phyloP scores from a whole-genome alignment of 1,140 invertebrate species.

The Sesamia nonagrioides region DNA sequence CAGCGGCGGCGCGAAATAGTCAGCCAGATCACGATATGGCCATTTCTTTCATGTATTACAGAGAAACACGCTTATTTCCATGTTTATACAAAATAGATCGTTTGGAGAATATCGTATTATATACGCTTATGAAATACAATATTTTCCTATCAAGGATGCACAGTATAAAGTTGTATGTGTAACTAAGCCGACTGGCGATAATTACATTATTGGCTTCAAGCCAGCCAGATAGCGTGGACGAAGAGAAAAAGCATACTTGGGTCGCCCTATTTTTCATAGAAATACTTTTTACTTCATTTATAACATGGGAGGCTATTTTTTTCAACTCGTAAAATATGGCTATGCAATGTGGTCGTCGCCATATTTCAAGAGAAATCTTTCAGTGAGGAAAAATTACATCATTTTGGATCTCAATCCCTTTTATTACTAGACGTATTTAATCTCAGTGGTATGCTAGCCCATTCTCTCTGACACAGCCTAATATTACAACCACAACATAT shows the following conservation, averaged over 20 bases:
- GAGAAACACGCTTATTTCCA: no score
- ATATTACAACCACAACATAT: background rate
- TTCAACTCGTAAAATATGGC: background rate
- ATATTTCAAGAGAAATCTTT: background rate
- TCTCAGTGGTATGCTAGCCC: background rate
- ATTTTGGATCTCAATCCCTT: background rate
- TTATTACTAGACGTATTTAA: no score
- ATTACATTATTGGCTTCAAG: slow-evolving; percentile 32
- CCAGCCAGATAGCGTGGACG: background rate
- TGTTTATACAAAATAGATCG: no score
- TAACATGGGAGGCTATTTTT: background rate
- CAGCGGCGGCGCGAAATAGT: no score
- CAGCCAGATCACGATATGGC: no score
- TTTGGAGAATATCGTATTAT: no score
- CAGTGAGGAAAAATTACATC: background rate
- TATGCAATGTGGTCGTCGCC: background rate
- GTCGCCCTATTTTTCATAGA: slow-evolving; percentile 17
- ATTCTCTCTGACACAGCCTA: background rate
- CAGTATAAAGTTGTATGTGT: slow-evolving; percentile 4
- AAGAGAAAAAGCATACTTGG: slow-evolving; percentile 9
- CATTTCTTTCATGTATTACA: no score
- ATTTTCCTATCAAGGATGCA: background rate
- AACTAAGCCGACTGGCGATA: slow-evolving; percentile 6
- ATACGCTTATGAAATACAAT: background rate
- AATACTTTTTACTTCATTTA: slow-evolving; percentile 1